Evolutionary conservation across 1,140 invertebrate species (phyloP).

Genomic region (Drosophila lacertosa): DNA sequence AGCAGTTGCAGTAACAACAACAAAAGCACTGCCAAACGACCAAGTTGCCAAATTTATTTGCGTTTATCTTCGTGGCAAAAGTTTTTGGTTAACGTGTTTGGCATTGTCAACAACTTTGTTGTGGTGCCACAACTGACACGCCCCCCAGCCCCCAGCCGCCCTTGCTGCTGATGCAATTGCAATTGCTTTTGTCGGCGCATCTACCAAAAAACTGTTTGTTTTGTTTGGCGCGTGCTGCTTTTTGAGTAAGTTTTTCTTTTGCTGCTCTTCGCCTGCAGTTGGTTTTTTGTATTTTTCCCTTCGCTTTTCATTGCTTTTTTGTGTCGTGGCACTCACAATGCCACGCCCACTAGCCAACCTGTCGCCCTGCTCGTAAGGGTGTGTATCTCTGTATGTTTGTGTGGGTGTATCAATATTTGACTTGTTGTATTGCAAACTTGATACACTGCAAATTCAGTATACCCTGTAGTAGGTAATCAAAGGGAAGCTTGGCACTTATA

Average conservation of each 20-base stretch:
- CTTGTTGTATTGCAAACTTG: slow-evolving; percentile 66
- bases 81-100: slow-evolving; percentile 81
- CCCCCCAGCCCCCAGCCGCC: slow-evolving; percentile 1
- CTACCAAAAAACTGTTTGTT: slow-evolving; percentile 77
- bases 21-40: slow-evolving; percentile 9
- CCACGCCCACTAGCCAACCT: slow-evolving; percentile 24
- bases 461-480: neutral
- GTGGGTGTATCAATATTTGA: slow-evolving; percentile 69
- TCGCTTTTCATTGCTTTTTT: slow-evolving; percentile 38
- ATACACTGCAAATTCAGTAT: slow-evolving; percentile 22
- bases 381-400: neutral
- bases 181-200: slow-evolving; percentile 74
- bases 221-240: slow-evolving; percentile 74
- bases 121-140: slow-evolving; percentile 64
- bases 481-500: no score
- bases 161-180: slow-evolving; percentile 58
- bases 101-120: slow-evolving; percentile 82
- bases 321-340: slow-evolving; percentile 37
- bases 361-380: slow-evolving; percentile 10
- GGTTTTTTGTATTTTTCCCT: slow-evolving; percentile 12
- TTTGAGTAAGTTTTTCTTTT: slow-evolving; percentile 53
- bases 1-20: neutral
- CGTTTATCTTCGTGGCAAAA: slow-evolving; percentile 80
- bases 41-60: slow-evolving; percentile 80
- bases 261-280: slow-evolving; percentile 21